Base-by-base conservation (phyloP, 1,140 invertebrate species). In the Antheraea mylitta region DNA sequence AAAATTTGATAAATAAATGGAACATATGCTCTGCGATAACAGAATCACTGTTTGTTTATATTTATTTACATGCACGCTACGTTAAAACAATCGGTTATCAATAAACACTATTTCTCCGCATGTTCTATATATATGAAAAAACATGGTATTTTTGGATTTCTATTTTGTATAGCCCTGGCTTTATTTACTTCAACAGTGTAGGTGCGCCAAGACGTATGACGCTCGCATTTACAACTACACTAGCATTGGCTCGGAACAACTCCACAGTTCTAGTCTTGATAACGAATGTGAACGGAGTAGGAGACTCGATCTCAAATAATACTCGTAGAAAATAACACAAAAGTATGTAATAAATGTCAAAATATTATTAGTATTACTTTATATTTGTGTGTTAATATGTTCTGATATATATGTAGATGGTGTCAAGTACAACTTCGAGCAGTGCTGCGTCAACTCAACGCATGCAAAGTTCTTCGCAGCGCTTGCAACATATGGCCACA, bases 361-460 rank as follows among this genome's bases (percentile, higher is more conserved):
- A 53, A 16, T 53, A 13, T 16, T 16, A 6, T 53, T 16, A 53
- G 45, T 53, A 13, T 16, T 13, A 0, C 0, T 16, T 13, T 1
- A 53, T 53, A 53, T n/a, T 13, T 53, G 11, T 13, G 11, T 53
- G 6, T 53, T 53, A 16, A 53, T 53, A 16, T 53, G 11, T 53
- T 13, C 9, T 53, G 45, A 22, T 61, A 19, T 61, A 13, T 22
- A 7, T 19, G 22, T 83, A 93, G 92, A 93, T 93, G 92, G 89
- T 92, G 58, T 93, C 92, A 62, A 93, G 89, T 75, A 93, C 93
- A 64, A 94, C 93, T 64, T 93, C 94, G 19, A 94, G 94, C 73
- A 94, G 94, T 76, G 93, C 93, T 68, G 92, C 93, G 68, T 92
- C 93, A 36, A 94, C 93, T 69, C 93, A 94, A 75, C 92, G 93